Conservation (phyloP, 1,140 invertebrate species). For the Diachasmimorpha longicaudata region DNA sequence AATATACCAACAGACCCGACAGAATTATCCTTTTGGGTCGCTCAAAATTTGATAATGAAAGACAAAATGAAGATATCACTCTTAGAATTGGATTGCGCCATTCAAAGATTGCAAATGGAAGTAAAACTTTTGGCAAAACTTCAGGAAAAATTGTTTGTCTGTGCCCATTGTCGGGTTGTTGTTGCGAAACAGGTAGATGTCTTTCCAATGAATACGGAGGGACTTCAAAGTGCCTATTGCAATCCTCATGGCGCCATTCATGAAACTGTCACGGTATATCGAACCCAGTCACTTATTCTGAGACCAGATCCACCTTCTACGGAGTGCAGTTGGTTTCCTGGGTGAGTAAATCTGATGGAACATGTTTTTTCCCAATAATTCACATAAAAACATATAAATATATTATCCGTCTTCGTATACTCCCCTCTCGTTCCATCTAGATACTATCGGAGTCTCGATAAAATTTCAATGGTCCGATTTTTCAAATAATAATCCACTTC, state of each 20-base stretch:
- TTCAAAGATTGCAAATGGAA: constrained; percentile 73
- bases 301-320: constrained; percentile 66
- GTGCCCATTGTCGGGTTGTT: constrained; percentile 66
- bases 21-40: constrained; percentile 81
- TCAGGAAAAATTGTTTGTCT: constrained; percentile 68
- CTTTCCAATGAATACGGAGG: constrained; percentile 83
- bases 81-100: constrained; percentile 70
- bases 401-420: too few species aligned
- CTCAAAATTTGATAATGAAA: constrained; percentile 74
- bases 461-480: too few species aligned
- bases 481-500: constrained; percentile 4
- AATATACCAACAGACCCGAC: constrained; percentile 69
- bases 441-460: too few species aligned
- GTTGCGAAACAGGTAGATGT: constrained; percentile 75
- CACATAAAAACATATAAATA: too few species aligned
- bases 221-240: constrained; percentile 81
- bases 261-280: constrained; percentile 79
- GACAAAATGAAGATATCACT: constrained; percentile 68
- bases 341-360: constrained; percentile 61
- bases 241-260: constrained; percentile 82
- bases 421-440: too few species aligned
- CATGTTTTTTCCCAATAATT: background rate
- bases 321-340: constrained; percentile 86
- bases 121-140: constrained; percentile 65
- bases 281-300: constrained; percentile 68